A percentile compares a stretch with the other conserved stretches of the same genome.
Conservation (phyloP, 2,113 vertebrate species). For the Strix uralensis region DNA sequence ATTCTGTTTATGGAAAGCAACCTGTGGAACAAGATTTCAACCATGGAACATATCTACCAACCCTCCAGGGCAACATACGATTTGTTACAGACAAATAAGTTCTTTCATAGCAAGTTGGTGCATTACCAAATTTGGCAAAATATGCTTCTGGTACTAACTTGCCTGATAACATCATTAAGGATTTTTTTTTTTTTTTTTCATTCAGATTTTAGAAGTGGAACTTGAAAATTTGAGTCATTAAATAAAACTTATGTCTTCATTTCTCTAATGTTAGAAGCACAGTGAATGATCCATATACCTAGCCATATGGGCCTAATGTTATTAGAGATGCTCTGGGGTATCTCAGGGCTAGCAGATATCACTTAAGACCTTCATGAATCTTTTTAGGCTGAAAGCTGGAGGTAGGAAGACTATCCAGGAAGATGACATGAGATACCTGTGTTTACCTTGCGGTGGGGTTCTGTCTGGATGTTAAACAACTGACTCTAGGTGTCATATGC, state of each 20-base stretch:
- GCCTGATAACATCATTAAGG: neutral
- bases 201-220: neutral
- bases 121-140: neutral
- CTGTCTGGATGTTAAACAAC: neutral
- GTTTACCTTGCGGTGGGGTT: neutral
- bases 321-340: neutral
- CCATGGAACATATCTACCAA: neutral
- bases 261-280: neutral
- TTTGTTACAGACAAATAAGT: neutral
- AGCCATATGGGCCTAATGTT: neutral
- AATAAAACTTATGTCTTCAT: neutral
- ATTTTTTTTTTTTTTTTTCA: neutral
- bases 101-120: neutral
- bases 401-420: neutral
- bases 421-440: neutral
- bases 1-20: neutral
- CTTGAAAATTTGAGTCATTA: neutral
- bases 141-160: neutral
- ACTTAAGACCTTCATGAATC: neutral
- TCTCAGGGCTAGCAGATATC: neutral
- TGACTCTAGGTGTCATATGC: neutral
- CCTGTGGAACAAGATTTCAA: neutral
- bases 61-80: neutral
- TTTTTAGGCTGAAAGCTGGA: neutral
- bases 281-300: neutral